Base-by-base conservation (phyloP, 2,888 invertebrate species). In the Deladenus siricidicola region DNA sequence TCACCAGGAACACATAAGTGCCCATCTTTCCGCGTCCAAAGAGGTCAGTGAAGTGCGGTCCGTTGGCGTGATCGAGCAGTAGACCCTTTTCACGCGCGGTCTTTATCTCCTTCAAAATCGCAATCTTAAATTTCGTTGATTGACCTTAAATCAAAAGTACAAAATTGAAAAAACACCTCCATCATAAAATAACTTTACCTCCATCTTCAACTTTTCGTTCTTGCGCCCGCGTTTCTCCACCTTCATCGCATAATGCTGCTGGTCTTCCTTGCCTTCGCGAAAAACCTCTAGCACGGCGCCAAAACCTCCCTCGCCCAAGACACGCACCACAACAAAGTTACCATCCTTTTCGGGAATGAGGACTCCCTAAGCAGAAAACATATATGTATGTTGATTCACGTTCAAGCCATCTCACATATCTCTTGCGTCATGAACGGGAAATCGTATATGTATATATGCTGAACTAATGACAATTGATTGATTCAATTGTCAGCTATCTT, bases 161-260 rank as follows among this genome's bases (percentile, higher is more conserved):
- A 2, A n/a, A 45, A 30, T 28, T 42, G 3, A 30, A 3, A 24
- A 10, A 1, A 34, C 26, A 14, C 47, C 19, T 52, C n/a, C 8
- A 19, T 21, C 0, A 8, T 28, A 3, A 24, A 39, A 19, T 26
- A 2, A 30, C 1, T 28, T 26, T 42, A 70, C 66, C 66, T 74
- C 74, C 74, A 74, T 74, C 57, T 72, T 74, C n/a, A 74, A 63
- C 56, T 73, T 74, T 24, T 71, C 69, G 42, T 73, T 67, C 45
- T 63, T 60, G 19, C 70, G 51, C n/a, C 60, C 66, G 21, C 56
- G 19, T 23, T 65, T 66, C 56, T 75, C 75, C 6, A 75, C 69
- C 45, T 75, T 75, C 69, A 75, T 69, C 56, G 74, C 75, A 55
- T 60, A 71, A 21, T 39, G 24, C 39, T 63, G 63, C 14, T 51